phyloP scores from a whole-genome alignment of 2,797 vertebrate genomes.

The Paramormyrops hopkinsi region DNA sequence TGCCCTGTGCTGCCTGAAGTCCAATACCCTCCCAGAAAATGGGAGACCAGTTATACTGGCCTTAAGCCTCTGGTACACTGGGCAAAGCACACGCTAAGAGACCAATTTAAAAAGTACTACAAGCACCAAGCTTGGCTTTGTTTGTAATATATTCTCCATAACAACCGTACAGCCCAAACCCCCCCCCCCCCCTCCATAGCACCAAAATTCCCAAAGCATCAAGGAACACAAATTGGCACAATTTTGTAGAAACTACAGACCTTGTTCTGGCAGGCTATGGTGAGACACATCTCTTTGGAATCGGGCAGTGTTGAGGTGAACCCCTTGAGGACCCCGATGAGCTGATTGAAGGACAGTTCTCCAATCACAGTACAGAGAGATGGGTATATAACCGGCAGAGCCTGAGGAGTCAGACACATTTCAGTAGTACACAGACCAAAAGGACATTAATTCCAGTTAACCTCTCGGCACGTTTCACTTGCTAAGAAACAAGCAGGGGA shows the following conservation, averaged over 20 bases:
- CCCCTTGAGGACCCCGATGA: constrained; percentile 72
- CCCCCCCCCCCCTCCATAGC: background rate
- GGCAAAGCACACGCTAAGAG: background rate
- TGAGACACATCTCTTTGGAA: constrained; percentile 52
- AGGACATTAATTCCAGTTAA: background rate
- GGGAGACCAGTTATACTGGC: background rate
- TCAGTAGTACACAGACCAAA: background rate
- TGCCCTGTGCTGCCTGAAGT: background rate
- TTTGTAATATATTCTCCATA: background rate
- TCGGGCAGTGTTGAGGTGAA: constrained; percentile 57
- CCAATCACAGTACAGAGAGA: constrained; percentile 69
- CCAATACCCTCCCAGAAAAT: background rate
- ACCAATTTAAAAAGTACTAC: background rate
- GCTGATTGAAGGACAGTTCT: constrained; percentile 72
- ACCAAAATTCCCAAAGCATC: background rate
- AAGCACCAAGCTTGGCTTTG: background rate
- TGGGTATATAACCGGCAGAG: constrained; percentile 77
- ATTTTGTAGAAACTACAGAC: constrained; percentile 44
- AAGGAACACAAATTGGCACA: background rate
- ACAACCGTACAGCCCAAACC: background rate
- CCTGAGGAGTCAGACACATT: constrained; percentile 50
- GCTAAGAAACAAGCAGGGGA: background rate
- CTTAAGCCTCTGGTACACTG: background rate
- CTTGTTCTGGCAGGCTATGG: constrained; percentile 84
- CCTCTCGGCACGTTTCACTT: background rate